Percentiles rank a stretch among this genome's conserved stretches.
phyloP scores from a whole-genome alignment of 2,113 vertebrate species.

The Sisor rabdophorus region DNA sequence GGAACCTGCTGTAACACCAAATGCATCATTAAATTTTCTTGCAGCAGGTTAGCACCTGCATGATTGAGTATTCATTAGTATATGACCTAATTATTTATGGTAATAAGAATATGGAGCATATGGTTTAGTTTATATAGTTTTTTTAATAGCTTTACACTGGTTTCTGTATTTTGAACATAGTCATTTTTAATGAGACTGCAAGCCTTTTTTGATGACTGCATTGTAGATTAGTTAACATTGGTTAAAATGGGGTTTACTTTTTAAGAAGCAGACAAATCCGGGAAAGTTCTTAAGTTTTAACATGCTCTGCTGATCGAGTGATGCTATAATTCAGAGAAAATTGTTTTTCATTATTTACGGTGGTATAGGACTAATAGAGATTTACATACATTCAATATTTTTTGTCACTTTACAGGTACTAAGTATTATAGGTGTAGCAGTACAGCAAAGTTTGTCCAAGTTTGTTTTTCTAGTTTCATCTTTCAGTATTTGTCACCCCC shows the following conservation, averaged over 20 bases:
- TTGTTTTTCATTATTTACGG: neutral
- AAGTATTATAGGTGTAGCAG: too few relatives aligned
- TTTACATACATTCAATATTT: neutral
- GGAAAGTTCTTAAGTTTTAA: too few relatives aligned
- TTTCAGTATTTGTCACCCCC: neutral
- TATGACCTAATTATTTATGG: too few relatives aligned
- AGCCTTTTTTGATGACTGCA: too few relatives aligned
- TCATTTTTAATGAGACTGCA: neutral
- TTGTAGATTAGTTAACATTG: too few relatives aligned
- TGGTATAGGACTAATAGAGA: neutral
- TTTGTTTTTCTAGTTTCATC: neutral
- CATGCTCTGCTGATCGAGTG: too few relatives aligned
- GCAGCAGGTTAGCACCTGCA: slow-evolving; percentile 24
- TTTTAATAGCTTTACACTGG: neutral
- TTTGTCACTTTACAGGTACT: too few relatives aligned
- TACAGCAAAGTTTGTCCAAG: neutral
- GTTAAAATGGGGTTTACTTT: neutral
- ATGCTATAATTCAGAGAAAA: too few relatives aligned
- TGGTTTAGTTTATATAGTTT: slow-evolving; percentile 29
- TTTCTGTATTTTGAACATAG: neutral
- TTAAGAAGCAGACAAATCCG: neutral
- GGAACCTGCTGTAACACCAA: slow-evolving; percentile 29
- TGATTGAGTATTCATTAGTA: slow-evolving; percentile 31
- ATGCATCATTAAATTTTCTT: slow-evolving; percentile 39
- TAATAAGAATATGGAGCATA: slow-evolving; percentile 17